These are phyloP conservation scores for Tetragnatha versicolor DNA, from an alignment of 1,140 invertebrate genomes.

Conservation along the genomic window DNA sequence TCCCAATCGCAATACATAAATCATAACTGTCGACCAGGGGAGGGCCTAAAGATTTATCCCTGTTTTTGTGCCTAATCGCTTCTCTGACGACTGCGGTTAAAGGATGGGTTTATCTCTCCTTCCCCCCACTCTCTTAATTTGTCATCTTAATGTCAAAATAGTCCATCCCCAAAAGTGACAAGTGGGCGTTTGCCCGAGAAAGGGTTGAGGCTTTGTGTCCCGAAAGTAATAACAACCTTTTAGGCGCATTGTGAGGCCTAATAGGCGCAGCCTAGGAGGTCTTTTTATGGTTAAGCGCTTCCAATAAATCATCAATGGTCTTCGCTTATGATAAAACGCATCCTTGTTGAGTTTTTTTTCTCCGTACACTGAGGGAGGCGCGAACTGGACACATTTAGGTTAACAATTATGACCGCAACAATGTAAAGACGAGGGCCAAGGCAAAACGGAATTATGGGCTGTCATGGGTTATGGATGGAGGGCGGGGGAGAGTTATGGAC, in stretches of 20 bases:
- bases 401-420: not conserved
- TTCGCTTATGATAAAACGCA: not conserved
- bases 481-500: not conserved
- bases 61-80: constrained; percentile 45
- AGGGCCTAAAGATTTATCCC: constrained; percentile 38
- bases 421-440: too few species aligned
- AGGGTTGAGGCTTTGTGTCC: not conserved
- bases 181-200: constrained; percentile 15
- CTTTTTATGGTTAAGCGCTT: not conserved
- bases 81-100: constrained; percentile 43
- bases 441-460: not conserved
- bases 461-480: not conserved
- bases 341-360: not conserved
- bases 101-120: constrained; percentile 27
- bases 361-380: not conserved
- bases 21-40: constrained; percentile 20
- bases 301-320: constrained; percentile 17
- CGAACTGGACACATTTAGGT: not conserved
- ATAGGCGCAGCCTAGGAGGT: constrained; percentile 19
- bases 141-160: constrained; percentile 40
- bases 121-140: constrained; percentile 37
- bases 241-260: constrained; percentile 9
- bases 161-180: constrained; percentile 35
- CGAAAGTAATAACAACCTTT: constrained; percentile 34
- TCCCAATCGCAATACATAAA: constrained; percentile 42